Percentiles rank a stretch among this genome's conserved stretches.
These are phyloP conservation scores for Cavia porcellus DNA, from an alignment of 2,113 vertebrate genomes.

Conservation along the genomic window DNA sequence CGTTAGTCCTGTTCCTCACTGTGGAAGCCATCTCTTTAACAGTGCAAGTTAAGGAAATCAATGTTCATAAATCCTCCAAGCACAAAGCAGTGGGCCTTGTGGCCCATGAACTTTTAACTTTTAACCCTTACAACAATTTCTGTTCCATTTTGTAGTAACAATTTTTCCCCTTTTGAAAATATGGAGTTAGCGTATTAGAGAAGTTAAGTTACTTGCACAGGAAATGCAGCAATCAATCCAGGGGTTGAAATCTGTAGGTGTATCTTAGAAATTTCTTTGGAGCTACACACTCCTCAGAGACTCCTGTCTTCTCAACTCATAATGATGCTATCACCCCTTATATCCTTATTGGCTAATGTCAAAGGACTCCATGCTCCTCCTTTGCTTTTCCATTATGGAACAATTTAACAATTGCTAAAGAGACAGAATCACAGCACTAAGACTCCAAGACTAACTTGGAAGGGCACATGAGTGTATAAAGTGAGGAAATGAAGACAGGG, in stretches of 20 bases:
- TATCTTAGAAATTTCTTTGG: not conserved
- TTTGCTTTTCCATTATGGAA: not conserved
- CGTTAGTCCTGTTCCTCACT: not conserved
- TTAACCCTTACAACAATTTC: not conserved
- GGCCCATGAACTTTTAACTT: not conserved
- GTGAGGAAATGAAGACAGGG: not conserved
- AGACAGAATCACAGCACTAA: not conserved
- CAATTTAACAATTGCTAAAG: not conserved
- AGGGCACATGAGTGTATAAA: not conserved
- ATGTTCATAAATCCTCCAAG: not conserved
- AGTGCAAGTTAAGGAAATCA: not conserved
- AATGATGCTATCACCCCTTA: not conserved
- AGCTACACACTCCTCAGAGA: not conserved
- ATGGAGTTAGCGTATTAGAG: not conserved
- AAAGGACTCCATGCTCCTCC: not conserved
- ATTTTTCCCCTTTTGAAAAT: constrained; percentile 8
- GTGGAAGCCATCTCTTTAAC: not conserved
- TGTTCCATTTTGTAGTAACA: not conserved
- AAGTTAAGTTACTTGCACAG: not conserved
- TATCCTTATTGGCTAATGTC: not conserved
- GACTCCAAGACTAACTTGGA: not conserved
- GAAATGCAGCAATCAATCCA: not conserved
- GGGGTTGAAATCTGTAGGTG: not conserved
- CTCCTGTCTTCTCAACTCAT: not conserved
- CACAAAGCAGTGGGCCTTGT: not conserved